These are phyloP conservation scores for Euplexia lucipara DNA, from an alignment of 2,888 invertebrate species.

Conservation along the genomic window DNA sequence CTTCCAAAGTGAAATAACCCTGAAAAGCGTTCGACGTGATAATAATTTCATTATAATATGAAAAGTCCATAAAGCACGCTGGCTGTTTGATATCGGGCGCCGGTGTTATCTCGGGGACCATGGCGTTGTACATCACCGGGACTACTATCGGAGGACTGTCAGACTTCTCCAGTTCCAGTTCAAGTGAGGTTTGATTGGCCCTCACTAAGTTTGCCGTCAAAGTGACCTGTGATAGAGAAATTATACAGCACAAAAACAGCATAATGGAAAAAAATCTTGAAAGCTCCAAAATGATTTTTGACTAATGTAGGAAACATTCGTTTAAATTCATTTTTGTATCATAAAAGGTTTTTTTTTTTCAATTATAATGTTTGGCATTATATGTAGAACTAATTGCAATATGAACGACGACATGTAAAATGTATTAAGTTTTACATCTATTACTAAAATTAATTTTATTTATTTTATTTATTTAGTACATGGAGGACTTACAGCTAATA, in stretches of 20 bases:
- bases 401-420: neutral
- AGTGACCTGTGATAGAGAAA: constrained; percentile 81
- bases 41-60: constrained; percentile 86
- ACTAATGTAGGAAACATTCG: no score
- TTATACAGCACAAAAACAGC: no score
- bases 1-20: constrained; percentile 76
- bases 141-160: constrained; percentile 89
- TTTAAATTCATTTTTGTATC: no score
- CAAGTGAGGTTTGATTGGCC: constrained; percentile 83
- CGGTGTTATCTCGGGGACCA: constrained; percentile 85
- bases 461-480: no score
- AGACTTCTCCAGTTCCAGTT: constrained; percentile 91
- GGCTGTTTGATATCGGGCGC: constrained; percentile 89
- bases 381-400: no score
- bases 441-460: no score
- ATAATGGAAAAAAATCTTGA: no score
- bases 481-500: no score
- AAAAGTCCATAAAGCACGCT: constrained; percentile 91
- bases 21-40: constrained; percentile 86
- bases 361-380: no score
- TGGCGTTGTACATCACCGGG: constrained; percentile 88
- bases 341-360: no score
- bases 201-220: constrained; percentile 90
- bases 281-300: no score
- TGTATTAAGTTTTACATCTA: neutral